Evolutionary conservation across 2,113 vertebrate species (phyloP).

Genomic region (Rhabdornis inornatus): DNA sequence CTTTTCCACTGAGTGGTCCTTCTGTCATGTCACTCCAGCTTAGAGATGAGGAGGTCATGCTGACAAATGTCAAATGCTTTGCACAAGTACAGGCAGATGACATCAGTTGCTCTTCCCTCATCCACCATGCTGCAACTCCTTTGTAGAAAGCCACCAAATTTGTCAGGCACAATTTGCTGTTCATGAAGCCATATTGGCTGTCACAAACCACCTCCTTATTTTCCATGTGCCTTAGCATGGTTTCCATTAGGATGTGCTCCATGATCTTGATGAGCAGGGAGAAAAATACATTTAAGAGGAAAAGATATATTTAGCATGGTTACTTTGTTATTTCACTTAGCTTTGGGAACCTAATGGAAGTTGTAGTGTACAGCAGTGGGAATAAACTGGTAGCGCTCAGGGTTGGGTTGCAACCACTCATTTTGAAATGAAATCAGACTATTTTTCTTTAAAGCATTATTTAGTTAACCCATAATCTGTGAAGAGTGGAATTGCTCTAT

Average conservation of each 20-base stretch:
- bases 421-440: not conserved
- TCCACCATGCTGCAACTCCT: not conserved
- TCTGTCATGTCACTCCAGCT: not conserved
- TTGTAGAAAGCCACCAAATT: not conserved
- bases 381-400: not conserved
- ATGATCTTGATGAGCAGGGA: not conserved
- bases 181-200: rapidly evolving
- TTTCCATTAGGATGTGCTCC: not conserved
- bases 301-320: not conserved
- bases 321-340: not conserved
- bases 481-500: not conserved
- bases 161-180: not conserved
- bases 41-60: rapidly evolving
- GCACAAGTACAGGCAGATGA: not conserved
- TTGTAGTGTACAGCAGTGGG: not conserved
- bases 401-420: not conserved
- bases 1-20: not conserved
- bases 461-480: not conserved
- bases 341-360: not conserved
- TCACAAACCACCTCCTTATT: not conserved
- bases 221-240: not conserved
- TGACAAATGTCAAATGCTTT: not conserved
- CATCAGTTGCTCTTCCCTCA: not conserved
- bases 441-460: not conserved
- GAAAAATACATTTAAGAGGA: not conserved